Conservation (phyloP, 2,113 vertebrate genomes). For the Triplophysa rosa region DNA sequence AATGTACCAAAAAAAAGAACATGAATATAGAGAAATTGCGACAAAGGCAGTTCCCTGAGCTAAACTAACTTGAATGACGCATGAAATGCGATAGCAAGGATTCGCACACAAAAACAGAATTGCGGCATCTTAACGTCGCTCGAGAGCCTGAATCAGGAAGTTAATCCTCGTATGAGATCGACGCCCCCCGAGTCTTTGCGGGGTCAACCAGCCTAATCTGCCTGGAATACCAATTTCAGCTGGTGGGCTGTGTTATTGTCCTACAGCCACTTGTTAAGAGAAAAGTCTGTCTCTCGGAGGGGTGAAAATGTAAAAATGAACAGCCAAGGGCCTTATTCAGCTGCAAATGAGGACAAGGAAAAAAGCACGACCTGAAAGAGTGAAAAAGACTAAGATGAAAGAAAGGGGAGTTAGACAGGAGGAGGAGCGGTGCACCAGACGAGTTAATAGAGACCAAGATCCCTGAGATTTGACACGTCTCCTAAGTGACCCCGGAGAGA, state of each 20-base stretch:
- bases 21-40: background rate
- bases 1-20: background rate
- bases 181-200: conserved; percentile 4
- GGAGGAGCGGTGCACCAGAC: conserved; percentile 44
- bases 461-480: conserved; percentile 41
- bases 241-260: conserved; percentile 36
- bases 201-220: conserved; percentile 41
- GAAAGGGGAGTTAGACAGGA: conserved; percentile 45
- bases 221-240: conserved; percentile 50
- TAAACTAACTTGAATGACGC: background rate
- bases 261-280: conserved; percentile 35
- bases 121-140: background rate
- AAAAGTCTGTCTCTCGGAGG: conserved; percentile 29
- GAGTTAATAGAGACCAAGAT: conserved; percentile 50
- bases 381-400: conserved; percentile 51
- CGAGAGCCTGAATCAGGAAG: conserved; percentile 2
- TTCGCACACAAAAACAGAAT: background rate
- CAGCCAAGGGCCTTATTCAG: conserved; percentile 52
- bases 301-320: conserved; percentile 55
- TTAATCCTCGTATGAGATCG: conserved; percentile 35
- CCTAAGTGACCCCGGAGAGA: conserved; percentile 10
- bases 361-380: conserved; percentile 51
- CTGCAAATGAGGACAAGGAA: conserved; percentile 58
- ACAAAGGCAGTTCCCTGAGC: background rate
- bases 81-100: conserved; percentile 25